These are phyloP conservation scores for Nerophis ophidion DNA, from an alignment of 2,113 vertebrate species.

Conservation along the genomic window DNA sequence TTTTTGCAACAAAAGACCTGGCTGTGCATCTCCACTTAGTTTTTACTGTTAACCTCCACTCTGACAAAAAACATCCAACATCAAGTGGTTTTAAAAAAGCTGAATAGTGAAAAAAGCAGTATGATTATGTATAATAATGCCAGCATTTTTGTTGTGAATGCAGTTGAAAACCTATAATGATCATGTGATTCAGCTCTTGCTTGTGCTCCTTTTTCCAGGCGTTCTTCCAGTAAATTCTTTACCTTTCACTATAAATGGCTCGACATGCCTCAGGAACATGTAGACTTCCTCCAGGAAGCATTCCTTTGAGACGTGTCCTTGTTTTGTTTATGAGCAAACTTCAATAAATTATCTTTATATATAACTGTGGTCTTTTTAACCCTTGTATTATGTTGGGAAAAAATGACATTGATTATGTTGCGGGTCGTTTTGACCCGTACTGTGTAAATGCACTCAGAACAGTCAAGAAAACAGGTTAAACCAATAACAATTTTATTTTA, in stretches of 20 bases:
- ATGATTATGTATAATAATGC: slow-evolving; percentile 2
- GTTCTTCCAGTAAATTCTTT: background rate
- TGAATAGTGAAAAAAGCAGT: slow-evolving; percentile 26
- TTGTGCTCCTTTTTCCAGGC: background rate
- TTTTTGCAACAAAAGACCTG: slow-evolving; percentile 46
- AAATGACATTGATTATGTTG: too few species aligned
- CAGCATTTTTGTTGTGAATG: too few species aligned
- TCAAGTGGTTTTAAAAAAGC: slow-evolving; percentile 32
- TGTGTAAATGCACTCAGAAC: too few species aligned
- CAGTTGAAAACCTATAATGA: background rate
- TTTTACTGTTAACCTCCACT: slow-evolving; percentile 34
- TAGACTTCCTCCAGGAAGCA: background rate
- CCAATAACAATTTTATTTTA: too few species aligned
- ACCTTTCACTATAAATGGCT: background rate
- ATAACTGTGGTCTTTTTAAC: background rate
- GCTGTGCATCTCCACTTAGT: slow-evolving; percentile 29
- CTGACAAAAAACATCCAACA: slow-evolving; percentile 5
- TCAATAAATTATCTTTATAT: background rate
- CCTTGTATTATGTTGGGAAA: too few species aligned
- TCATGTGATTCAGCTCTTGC: background rate
- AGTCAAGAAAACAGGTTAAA: too few species aligned
- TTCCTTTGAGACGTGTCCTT: background rate
- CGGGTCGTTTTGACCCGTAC: too few species aligned
- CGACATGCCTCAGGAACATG: background rate
- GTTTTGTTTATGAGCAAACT: background rate